phyloP scores from a whole-genome alignment of 2,797 vertebrate species.

The Premnoplex brunnescens region DNA sequence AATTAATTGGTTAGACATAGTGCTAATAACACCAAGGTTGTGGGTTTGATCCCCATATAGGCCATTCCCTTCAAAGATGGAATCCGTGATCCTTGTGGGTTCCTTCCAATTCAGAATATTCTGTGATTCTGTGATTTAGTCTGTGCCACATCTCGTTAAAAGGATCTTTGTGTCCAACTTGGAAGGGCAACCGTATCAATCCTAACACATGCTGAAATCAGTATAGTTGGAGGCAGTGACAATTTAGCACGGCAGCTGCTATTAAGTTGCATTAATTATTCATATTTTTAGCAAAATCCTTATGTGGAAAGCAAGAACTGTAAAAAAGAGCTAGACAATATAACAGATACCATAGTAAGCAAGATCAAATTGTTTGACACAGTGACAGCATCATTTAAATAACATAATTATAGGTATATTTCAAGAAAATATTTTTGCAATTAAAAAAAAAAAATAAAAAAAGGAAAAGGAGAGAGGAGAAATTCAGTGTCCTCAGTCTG shows the following conservation, averaged over 20 bases:
- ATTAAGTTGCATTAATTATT: constrained; percentile 34
- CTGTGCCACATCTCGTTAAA: neutral
- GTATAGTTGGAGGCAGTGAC: neutral
- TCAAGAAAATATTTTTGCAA: neutral
- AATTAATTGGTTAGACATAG: neutral
- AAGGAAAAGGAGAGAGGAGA: neutral
- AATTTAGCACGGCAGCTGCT: neutral
- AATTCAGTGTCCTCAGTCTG: neutral
- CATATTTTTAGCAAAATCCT: neutral
- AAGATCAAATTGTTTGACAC: neutral
- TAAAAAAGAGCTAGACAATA: neutral
- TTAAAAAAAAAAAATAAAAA: neutral
- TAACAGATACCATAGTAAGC: neutral
- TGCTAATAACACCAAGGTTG: neutral
- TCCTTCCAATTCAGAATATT: neutral
- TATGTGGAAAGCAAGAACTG: neutral
- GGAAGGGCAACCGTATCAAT: neutral
- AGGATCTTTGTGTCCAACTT: neutral
- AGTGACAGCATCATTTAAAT: neutral
- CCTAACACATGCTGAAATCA: neutral
- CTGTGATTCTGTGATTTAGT: neutral
- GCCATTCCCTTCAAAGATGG: neutral
- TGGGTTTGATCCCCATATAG: neutral
- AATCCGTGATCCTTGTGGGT: neutral
- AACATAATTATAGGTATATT: neutral